phyloP scores from a whole-genome alignment of 2,113 vertebrate species.

The Rhinopomastus cyanomelas region DNA sequence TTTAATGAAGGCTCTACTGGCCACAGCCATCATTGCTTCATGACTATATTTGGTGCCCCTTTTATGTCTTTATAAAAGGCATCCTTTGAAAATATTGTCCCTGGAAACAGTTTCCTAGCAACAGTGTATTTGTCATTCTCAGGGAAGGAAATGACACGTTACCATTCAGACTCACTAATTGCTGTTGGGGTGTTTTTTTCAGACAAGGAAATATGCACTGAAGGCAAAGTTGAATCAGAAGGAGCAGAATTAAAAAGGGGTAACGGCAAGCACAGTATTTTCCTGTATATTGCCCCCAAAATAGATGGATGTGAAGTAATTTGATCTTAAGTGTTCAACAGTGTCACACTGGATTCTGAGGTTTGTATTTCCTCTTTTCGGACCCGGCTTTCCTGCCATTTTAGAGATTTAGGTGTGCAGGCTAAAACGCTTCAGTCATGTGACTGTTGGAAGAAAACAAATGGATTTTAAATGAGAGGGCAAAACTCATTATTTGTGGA shows the following conservation, averaged over 20 bases:
- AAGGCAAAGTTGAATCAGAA: conserved; percentile 10
- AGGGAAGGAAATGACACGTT: neutral
- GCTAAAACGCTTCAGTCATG: no score
- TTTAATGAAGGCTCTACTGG: neutral
- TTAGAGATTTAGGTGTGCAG: conserved; percentile 15
- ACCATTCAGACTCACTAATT: conserved; percentile 20
- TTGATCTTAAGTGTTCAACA: neutral
- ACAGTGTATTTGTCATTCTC: conserved; percentile 15
- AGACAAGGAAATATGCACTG: neutral
- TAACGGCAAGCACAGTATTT: neutral
- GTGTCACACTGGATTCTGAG: neutral
- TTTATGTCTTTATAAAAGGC: neutral
- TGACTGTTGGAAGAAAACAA: neutral
- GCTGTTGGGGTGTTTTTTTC: neutral
- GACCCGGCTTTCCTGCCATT: neutral
- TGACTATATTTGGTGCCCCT: neutral
- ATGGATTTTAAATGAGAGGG: conserved; percentile 13
- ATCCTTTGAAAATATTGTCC: conserved; percentile 41
- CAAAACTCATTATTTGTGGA: neutral
- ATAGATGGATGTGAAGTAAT: neutral
- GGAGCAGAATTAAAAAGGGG: neutral
- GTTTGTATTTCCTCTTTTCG: conserved; percentile 4
- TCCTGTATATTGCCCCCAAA: neutral
- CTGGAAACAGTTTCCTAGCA: conserved; percentile 14
- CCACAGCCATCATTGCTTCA: neutral